Percentiles rank a stretch among this genome's conserved stretches.
Evolutionary conservation across 2,888 invertebrate species (phyloP).

Genomic region (Drosophila hamatofila): DNA sequence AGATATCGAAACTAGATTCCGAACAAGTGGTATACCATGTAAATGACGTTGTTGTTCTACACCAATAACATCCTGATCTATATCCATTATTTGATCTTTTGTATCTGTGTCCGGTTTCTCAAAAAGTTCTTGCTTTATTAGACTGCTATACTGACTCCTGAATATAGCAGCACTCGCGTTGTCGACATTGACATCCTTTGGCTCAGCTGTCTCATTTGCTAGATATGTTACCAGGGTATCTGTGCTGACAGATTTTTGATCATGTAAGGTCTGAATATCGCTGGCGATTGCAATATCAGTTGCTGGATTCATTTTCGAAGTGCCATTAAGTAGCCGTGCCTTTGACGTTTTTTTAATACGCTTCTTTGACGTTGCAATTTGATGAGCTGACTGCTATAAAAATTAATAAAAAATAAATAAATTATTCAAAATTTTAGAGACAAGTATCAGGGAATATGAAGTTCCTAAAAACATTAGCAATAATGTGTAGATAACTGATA

Average conservation of each 20-base stretch:
- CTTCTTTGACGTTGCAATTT: conserved; percentile 8
- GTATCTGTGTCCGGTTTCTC: neutral
- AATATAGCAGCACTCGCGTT: neutral
- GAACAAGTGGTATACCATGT: conserved; percentile 10
- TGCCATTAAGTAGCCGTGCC: conserved; percentile 19
- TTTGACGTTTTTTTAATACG: conserved; percentile 22
- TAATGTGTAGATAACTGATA: neutral
- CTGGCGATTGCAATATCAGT: neutral
- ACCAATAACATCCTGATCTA: conserved; percentile 5
- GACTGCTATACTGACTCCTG: neutral
- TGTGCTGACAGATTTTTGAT: neutral
- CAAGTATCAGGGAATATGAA: neutral
- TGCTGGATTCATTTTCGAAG: neutral
- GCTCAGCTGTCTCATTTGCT: neutral
- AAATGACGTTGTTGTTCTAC: conserved; percentile 1
- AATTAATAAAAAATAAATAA: neutral
- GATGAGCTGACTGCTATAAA: conserved; percentile 24
- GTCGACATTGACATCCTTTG: conserved; percentile 1
- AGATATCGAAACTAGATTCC: neutral
- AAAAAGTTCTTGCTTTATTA: conserved; percentile 12
- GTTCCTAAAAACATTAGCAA: neutral
- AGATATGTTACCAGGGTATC: neutral
- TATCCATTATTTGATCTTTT: neutral
- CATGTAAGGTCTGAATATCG: neutral
- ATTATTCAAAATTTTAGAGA: neutral